A percentile compares a stretch with the other conserved stretches of the same genome.
These are phyloP conservation scores for Lophotriccus pileatus DNA, from an alignment of 2,797 vertebrate genomes.

Conservation along the genomic window DNA sequence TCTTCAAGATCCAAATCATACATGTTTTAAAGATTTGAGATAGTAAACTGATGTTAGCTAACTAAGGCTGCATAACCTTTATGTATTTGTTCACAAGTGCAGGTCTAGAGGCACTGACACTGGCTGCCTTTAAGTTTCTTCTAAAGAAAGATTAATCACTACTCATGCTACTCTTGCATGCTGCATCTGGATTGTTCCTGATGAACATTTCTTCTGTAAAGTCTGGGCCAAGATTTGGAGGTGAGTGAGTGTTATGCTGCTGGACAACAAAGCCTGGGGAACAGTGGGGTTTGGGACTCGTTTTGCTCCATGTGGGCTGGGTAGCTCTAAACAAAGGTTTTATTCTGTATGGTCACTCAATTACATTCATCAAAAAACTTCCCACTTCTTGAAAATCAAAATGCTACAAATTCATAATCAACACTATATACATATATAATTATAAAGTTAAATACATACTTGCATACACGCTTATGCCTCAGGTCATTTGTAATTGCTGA, in stretches of 20 bases:
- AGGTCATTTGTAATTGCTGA: neutral
- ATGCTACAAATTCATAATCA: neutral
- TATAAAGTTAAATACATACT: neutral
- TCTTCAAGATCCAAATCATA: neutral
- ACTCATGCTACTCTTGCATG: neutral
- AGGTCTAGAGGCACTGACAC: neutral
- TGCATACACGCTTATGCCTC: neutral
- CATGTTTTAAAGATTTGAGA: neutral
- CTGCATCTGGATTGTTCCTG: neutral
- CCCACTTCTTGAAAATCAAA: neutral
- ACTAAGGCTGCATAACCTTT: neutral
- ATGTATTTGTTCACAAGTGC: neutral
- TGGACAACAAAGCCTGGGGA: neutral
- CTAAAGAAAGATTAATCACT: neutral
- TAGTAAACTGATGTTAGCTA: neutral
- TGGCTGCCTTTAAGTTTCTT: neutral
- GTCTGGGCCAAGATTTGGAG: neutral
- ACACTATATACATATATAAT: neutral
- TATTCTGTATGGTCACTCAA: neutral
- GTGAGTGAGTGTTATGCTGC: neutral
- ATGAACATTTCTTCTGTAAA: fast-evolving
- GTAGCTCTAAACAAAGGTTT: neutral
- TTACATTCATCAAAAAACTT: neutral
- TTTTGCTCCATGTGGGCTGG: neutral
- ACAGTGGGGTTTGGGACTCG: neutral